Evolutionary conservation across 2,113 vertebrate genomes (phyloP).

Genomic region (Tiliqua scincoides): DNA sequence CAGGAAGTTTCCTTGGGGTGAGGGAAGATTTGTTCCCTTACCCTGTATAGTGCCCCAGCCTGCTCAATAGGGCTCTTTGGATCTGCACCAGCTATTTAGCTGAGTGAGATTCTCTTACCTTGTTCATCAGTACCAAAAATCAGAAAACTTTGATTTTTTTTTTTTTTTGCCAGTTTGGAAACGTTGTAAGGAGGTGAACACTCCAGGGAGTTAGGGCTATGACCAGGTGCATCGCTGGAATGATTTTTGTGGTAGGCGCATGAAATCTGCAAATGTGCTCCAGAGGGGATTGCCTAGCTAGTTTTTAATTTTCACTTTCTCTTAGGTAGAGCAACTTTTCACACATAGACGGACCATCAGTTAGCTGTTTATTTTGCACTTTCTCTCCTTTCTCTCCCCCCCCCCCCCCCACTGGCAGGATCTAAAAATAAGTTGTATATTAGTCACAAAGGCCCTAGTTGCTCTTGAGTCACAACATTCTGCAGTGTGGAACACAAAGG

Average conservation of each 20-base stretch:
- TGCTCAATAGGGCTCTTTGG: not conserved
- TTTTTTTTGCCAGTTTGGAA: conserved; percentile 33
- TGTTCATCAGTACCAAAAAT: conserved; percentile 49
- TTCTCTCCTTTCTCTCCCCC: not conserved
- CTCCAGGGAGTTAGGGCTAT: conserved; percentile 10
- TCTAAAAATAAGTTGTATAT: conserved; percentile 27
- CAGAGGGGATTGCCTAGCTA: conserved; percentile 34
- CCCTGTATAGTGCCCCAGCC: not conserved
- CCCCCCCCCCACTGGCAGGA: too few relatives aligned
- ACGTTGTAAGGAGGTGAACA: conserved; percentile 26
- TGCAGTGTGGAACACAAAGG: not conserved
- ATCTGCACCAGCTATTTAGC: conserved; percentile 5
- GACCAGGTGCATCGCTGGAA: conserved; percentile 32
- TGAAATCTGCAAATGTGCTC: conserved; percentile 42
- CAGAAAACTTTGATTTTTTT: conserved; percentile 40
- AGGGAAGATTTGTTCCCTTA: too few relatives aligned
- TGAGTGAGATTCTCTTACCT: conserved; percentile 46
- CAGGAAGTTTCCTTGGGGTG: too few relatives aligned
- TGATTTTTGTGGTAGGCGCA: conserved; percentile 33
- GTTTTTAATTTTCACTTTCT: conserved; percentile 60
- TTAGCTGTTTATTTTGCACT: conserved; percentile 17
- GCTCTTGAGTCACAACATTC: conserved; percentile 4
- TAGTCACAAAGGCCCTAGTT: not conserved
- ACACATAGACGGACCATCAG: conserved; percentile 25
- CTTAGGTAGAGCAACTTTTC: conserved; percentile 15